Base-by-base conservation (phyloP, 2,113 vertebrate genomes). In the Triplophysa siluroides region DNA sequence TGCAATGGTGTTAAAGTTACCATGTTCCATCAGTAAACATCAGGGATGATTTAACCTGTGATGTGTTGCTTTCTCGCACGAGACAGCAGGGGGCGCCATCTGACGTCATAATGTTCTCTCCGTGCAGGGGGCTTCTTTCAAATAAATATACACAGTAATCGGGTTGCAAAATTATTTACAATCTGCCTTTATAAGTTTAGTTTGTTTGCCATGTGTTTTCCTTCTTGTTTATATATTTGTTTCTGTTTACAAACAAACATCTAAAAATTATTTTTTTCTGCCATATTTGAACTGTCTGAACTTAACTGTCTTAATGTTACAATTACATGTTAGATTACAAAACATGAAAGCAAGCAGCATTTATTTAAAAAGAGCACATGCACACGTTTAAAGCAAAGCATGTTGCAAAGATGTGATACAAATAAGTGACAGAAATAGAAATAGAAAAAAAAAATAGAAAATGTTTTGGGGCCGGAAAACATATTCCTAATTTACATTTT, bases 41-140 rank as follows among this genome's bases (percentile, higher is more conserved):
- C 43, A 41, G 38, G 13, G 23, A 8, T 21, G 50, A 29, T 11
- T 3, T 21, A 21, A 43, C 11, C 29, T 75, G 29, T 75, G 54
- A 14, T 18, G 68, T 24, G 2, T 23, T 21, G 63, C 33, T 24
- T 50, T 43, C 6, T 50, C 19, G 38, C 75, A 72, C 0, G 68
- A 52, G 78, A 66, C 78, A 61, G 11, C 41, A 83, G 82, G 73
- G 60, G 78, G 78, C 61, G 66, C 19, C 64, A 14, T 52, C 5
- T 58, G 8, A 58, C 2, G 54, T 58, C 54, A 58, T 19, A 21
- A n/a, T 21, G 54, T 19, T n/a, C 54, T 58, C n/a, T 9, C 54
- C 19, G 19, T 21, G 19, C 54, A 58, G 8, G 16, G 11, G n/a
- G 19, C 54, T 8, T 58, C 54, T 58, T 21, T 58, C 6, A 21